Evolutionary conservation across 1,140 invertebrate species (phyloP), one percentile per base, ranked within the genome.

Genomic region (Trichoplusia ni): DNA sequence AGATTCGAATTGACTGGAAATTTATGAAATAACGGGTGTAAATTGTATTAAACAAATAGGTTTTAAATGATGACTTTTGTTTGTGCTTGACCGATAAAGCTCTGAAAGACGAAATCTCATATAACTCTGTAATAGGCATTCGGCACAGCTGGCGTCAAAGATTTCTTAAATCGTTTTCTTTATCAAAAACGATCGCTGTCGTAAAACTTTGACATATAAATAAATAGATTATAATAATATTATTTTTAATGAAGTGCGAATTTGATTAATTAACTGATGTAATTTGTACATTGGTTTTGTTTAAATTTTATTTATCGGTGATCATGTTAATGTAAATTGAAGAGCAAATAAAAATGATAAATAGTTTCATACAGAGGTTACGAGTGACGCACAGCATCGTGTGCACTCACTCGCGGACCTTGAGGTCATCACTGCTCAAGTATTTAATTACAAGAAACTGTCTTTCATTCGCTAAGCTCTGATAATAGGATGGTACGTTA

Each of bases 221-320:
- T 29, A 47, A 16, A 29, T 8, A 11, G 25, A 47, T 47, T 47
- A 47, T 46, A n/a, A n/a, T n/a, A n/a, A n/a, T n/a, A n/a, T n/a
- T n/a, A n/a, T 47, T 16, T 35, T 47, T 47, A 47, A 47, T 47
- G 25, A 29, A 14, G 25, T 9, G 13, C 44, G 7, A 47, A 47
- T 47, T 29, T 47, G 44, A 47, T 47, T 47, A 47, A 47, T 47
- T 47, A 29, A 47, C 44, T 47, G 44, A 47, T 47, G 44, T 47
- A 47, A 47, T 47, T 47, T 47, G 44, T 47, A 16, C 25, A 16
- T 16, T 29, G 44, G 44, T 47, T 47, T 47, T 29, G 25, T 47
- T 31, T 47, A 9, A 31, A 23, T 29, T 47, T 47, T 11, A 33
- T 47, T 47, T 47, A 47, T 47, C 44, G 13, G 38, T 16, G 25